phyloP scores from a whole-genome alignment of 2,797 vertebrate species.

The Pelobates cultripes region DNA sequence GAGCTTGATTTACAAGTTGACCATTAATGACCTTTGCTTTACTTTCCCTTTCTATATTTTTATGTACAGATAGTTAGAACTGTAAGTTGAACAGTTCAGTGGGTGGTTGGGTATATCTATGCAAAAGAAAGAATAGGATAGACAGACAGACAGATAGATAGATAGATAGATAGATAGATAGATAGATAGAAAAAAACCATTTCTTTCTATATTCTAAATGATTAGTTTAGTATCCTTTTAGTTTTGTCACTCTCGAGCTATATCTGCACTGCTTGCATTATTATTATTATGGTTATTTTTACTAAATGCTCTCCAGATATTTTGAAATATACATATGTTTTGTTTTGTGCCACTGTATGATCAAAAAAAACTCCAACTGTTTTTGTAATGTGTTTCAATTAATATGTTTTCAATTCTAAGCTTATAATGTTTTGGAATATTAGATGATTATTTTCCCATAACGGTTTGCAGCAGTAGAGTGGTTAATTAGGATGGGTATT shows the following conservation, averaged over 20 bases:
- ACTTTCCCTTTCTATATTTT: constrained; percentile 53
- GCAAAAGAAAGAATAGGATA: too few species aligned
- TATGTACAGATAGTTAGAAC: background rate
- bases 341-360: background rate
- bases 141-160: too few species aligned
- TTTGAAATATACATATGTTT: background rate
- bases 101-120: too few species aligned
- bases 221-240: too few species aligned
- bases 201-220: too few species aligned
- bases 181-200: too few species aligned
- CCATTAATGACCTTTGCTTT: constrained; percentile 76
- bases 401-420: background rate
- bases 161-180: too few species aligned
- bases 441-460: background rate
- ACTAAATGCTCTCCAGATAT: background rate
- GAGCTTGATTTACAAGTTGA: constrained; percentile 74
- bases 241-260: too few species aligned
- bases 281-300: background rate
- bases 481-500: background rate
- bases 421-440: background rate
- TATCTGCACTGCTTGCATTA: background rate
- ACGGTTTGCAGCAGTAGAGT: background rate
- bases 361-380: background rate
- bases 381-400: background rate
- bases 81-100: too few species aligned